phyloP scores from a whole-genome alignment of 2,797 vertebrate species.

The Balearica regulorum region DNA sequence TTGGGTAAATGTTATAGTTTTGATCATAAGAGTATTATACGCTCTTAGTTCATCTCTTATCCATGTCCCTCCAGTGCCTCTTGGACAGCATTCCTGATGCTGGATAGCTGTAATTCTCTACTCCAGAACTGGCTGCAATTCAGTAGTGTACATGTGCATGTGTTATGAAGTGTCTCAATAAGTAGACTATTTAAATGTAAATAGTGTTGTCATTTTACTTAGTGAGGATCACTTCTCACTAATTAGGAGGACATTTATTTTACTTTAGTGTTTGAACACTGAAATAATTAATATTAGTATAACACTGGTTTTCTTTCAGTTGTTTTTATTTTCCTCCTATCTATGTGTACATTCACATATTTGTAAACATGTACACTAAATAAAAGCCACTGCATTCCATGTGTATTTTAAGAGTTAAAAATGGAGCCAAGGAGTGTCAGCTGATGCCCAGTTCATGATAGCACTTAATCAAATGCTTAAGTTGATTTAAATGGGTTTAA shows the following conservation, averaged over 20 bases:
- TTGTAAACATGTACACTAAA: neutral
- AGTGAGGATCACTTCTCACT: neutral
- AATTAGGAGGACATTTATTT: neutral
- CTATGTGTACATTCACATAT: neutral
- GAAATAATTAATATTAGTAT: neutral
- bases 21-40: neutral
- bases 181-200: slow-evolving; percentile 23
- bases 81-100: neutral
- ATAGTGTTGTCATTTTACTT: neutral
- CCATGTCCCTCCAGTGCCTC: neutral
- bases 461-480: neutral
- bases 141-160: neutral
- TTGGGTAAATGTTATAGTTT: neutral
- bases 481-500: neutral
- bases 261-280: neutral
- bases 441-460: neutral
- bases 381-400: neutral
- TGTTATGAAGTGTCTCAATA: slow-evolving; percentile 13
- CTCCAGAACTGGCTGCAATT: neutral
- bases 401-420: neutral
- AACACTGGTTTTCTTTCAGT: neutral
- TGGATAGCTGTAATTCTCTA: neutral
- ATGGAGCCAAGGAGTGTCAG: neutral
- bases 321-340: neutral
- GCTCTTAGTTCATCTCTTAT: neutral